Evolutionary conservation across 2,113 vertebrate genomes (phyloP).

Genomic region (Rana temporaria): DNA sequence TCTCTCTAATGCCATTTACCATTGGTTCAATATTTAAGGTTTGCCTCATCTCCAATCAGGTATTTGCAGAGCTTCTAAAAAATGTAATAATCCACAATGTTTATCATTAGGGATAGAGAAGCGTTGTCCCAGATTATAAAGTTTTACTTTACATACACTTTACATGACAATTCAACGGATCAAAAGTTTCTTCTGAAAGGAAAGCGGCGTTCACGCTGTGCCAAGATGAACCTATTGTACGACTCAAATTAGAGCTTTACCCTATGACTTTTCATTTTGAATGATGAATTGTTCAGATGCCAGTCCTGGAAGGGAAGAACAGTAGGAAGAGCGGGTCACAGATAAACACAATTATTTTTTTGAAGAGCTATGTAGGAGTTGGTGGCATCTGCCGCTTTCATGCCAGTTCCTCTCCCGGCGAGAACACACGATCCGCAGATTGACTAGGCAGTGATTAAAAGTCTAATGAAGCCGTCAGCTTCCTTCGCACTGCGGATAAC

Average conservation of each 20-base stretch:
- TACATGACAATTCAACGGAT: background rate
- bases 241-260: conserved; percentile 16
- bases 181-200: background rate
- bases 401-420: conserved; percentile 45
- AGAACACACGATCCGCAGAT: conserved; percentile 39
- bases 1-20: too few species aligned
- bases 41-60: too few species aligned
- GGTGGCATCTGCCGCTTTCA: conserved; percentile 47
- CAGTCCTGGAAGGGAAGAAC: conserved; percentile 31
- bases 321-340: conserved; percentile 46
- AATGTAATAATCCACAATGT: too few species aligned
- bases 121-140: too few species aligned
- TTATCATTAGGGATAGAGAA: too few species aligned
- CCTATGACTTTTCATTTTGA: conserved; percentile 34
- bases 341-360: conserved; percentile 53
- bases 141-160: too few species aligned
- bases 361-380: conserved; percentile 49
- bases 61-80: too few species aligned
- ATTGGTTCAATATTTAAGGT: too few species aligned
- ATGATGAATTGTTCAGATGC: conserved; percentile 38
- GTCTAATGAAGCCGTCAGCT: conserved; percentile 24
- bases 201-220: background rate
- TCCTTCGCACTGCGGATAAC: background rate
- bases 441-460: conserved; percentile 53
- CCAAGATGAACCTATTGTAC: conserved; percentile 15